Conservation (phyloP, 2,113 vertebrate genomes). For the Oreochromis niloticus region DNA sequence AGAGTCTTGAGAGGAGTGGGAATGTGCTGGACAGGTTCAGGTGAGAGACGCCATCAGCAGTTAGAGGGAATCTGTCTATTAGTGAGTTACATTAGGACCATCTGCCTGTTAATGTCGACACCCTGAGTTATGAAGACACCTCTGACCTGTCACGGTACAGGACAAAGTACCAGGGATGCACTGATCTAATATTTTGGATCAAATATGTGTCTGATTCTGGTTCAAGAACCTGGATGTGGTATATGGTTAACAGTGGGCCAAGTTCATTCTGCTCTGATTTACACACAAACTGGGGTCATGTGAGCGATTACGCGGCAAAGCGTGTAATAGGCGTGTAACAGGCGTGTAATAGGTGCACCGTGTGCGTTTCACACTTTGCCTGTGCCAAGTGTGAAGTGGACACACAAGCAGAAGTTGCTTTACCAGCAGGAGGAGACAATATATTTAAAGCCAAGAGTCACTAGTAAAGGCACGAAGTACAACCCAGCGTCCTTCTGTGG, state of each 20-base stretch:
- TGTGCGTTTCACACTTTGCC: background rate
- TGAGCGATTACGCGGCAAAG: fast-evolving
- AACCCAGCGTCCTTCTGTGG: background rate
- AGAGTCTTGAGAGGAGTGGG: background rate
- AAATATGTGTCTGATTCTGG: background rate
- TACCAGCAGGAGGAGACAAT: background rate
- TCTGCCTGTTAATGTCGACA: background rate
- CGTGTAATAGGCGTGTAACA: fast-evolving
- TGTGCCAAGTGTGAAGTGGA: background rate
- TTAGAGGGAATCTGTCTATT: background rate
- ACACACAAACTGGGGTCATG: background rate
- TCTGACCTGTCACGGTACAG: background rate
- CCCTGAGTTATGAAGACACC: background rate
- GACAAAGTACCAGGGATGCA: background rate
- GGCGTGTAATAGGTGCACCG: background rate
- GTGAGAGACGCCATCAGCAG: constrained; percentile 11
- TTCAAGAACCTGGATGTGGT: background rate
- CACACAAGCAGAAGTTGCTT: background rate
- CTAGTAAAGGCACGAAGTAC: background rate
- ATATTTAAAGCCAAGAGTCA: background rate
- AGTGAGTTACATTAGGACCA: background rate
- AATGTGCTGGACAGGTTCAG: constrained; percentile 31
- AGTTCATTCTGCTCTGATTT: background rate
- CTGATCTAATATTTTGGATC: background rate
- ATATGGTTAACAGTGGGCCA: background rate